phyloP scores from a whole-genome alignment of 2,888 invertebrate genomes.

The Arrhopalites spinosus region DNA sequence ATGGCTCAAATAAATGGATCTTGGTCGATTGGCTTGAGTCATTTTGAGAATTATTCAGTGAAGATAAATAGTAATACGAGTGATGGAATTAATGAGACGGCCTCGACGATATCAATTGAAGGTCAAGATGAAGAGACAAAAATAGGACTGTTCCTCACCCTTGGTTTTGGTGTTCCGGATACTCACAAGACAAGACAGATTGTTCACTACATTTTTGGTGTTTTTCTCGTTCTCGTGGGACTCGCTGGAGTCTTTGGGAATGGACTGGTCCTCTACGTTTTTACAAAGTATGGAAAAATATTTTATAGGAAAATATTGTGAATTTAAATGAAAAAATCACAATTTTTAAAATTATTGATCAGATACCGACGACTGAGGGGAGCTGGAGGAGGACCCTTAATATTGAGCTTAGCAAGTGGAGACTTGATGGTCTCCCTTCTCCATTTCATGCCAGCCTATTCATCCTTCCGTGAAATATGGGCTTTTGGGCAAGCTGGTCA shows the following conservation, averaged over 20 bases:
- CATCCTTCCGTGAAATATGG: constrained; percentile 60
- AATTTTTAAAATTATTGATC: neutral
- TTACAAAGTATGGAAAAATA: constrained; percentile 56
- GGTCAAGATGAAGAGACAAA: no score
- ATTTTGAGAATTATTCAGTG: no score
- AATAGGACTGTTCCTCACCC: neutral
- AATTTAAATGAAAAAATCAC: no score
- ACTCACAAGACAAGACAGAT: constrained; percentile 23
- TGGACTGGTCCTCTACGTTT: constrained; percentile 58
- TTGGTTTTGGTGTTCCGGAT: constrained; percentile 44
- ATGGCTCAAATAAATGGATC: no score
- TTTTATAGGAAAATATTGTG: no score
- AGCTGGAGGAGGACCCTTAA: constrained; percentile 58
- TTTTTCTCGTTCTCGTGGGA: constrained; percentile 57
- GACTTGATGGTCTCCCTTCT: constrained; percentile 58
- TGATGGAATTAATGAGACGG: no score
- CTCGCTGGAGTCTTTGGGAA: constrained; percentile 58
- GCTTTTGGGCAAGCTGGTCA: constrained; percentile 61
- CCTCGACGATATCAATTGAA: no score
- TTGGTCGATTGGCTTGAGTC: no score
- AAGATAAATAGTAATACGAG: no score
- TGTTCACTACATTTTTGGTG: constrained; percentile 56
- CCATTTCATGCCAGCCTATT: constrained; percentile 59
- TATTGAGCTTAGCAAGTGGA: constrained; percentile 59
- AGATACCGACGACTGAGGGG: constrained; percentile 57